Conservation (phyloP, 2,113 vertebrate species). For the Shinisaurus crocodilurus region DNA sequence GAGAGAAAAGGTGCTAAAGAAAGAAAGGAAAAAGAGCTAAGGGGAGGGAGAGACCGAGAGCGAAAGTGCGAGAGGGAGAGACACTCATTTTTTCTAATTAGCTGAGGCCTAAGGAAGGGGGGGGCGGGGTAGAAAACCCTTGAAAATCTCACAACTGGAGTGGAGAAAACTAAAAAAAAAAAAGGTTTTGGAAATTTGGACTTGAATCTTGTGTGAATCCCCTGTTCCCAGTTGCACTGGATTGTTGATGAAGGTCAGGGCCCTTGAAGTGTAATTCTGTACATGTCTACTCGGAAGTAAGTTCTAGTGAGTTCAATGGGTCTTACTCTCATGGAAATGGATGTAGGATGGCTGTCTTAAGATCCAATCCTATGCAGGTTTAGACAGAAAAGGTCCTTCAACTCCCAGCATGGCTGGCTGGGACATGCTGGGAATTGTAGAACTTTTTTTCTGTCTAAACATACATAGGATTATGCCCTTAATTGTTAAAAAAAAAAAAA, state of each 20-base stretch:
- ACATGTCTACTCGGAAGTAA: too few relatives aligned
- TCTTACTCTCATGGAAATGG: too few relatives aligned
- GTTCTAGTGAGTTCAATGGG: too few relatives aligned
- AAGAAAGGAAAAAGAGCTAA: constrained; percentile 80
- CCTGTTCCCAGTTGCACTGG: not conserved
- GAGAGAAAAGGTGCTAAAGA: constrained; percentile 86
- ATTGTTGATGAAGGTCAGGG: too few relatives aligned
- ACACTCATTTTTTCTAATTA: constrained; percentile 93
- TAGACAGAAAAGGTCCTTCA: too few relatives aligned
- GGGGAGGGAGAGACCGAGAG: not conserved
- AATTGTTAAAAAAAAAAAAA: not conserved
- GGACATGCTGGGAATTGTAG: too few relatives aligned
- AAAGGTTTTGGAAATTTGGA: not conserved
- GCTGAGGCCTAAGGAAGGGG: constrained; percentile 88
- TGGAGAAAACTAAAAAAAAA: not conserved
- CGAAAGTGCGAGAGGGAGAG: constrained; percentile 42
- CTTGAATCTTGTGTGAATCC: not conserved
- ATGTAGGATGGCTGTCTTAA: too few relatives aligned
- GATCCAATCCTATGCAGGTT: too few relatives aligned
- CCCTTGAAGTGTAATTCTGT: not conserved
- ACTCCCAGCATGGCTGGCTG: too few relatives aligned
- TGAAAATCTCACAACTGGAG: not conserved
- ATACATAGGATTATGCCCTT: too few relatives aligned
- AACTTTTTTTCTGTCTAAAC: too few relatives aligned
- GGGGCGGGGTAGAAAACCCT: too few relatives aligned